Base-by-base conservation (phyloP, 2,113 vertebrate genomes). In the Stegostoma tigrinum region DNA sequence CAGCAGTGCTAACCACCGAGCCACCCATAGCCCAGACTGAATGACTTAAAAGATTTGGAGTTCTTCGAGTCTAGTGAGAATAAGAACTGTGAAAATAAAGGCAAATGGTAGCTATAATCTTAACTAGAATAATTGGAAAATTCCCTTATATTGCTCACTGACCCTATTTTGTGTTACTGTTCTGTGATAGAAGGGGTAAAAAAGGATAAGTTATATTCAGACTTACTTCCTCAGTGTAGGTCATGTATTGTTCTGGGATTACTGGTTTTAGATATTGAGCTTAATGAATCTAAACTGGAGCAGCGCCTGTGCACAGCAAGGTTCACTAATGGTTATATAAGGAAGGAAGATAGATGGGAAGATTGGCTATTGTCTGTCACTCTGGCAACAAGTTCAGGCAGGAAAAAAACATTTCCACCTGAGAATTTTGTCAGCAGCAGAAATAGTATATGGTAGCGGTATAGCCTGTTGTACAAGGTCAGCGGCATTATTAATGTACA, bases 221-320 rank as follows among this genome's bases (percentile, higher is more conserved):
- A 30, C 86, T 89, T 45, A 89, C 52, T 89, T 89, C 85, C 30
- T 90, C 52, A 61, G 87, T 61, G 52, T 55, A 90, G 87, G 87
- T 90, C 87, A 61, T 27, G 52, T 90, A 90, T 90, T 90, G 87
- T 90, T 90, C 52, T 90, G 87, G 87, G 87, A 90, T 89, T 89
- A 30, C 86, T 89, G 48, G 86, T 89, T 89, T 90, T 90, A 90
- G 87, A 90, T 90, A 10, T 55, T 55, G 52, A 52, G 52, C 27
- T 52, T 90, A 90, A 90, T 90, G 52, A 90, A 90, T 90, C 87
- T 90, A 90, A 90, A 90, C 52, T 90, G 87, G 87, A 61, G 52
- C 87, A 90, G 87, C 19, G 87, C 52, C 52, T 90, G 48, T 90
- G 52, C 87, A 90, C 87, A n/a, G 87, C 52, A 17, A 90, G 87